phyloP scores from a whole-genome alignment of 2,113 vertebrate genomes.

The Formicarius rufipectus region DNA sequence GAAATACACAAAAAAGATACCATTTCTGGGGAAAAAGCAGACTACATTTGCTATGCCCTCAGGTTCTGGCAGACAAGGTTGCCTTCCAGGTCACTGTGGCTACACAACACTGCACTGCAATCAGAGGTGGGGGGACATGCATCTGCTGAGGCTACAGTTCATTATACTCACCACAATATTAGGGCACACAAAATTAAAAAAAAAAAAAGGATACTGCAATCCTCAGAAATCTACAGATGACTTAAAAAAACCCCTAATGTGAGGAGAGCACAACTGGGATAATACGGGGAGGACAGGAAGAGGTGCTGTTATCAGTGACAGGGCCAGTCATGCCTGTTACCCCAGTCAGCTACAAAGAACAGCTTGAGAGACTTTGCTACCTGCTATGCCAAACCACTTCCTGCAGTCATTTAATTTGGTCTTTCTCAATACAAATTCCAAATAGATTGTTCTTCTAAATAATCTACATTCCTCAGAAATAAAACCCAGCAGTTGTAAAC shows the following conservation, averaged over 20 bases:
- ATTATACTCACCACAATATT: not conserved
- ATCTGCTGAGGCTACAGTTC: not conserved
- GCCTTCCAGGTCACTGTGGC: not conserved
- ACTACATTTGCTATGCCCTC: not conserved
- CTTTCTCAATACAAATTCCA: not conserved
- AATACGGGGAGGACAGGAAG: fast-evolving
- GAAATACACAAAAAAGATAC: not conserved
- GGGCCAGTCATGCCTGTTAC: fast-evolving
- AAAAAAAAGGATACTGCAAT: not conserved
- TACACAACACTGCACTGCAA: fast-evolving
- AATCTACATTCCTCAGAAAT: not conserved
- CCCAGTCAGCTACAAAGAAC: not conserved
- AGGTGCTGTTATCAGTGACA: fast-evolving
- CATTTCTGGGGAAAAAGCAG: not conserved
- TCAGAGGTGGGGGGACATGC: fast-evolving
- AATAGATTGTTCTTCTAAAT: not conserved
- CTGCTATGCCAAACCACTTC: not conserved
- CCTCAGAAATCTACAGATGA: not conserved
- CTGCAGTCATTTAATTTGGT: not conserved
- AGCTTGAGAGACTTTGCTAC: not conserved
- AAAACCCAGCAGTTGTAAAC: not conserved
- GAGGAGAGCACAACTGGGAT: not conserved
- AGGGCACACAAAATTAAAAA: not conserved
- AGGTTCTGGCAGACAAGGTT: not conserved
- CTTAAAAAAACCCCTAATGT: not conserved